Evolutionary conservation across 2,888 invertebrate genomes (phyloP), one percentile per base, ranked within the genome.

Genomic region (Polylopha cassiicola): DNA sequence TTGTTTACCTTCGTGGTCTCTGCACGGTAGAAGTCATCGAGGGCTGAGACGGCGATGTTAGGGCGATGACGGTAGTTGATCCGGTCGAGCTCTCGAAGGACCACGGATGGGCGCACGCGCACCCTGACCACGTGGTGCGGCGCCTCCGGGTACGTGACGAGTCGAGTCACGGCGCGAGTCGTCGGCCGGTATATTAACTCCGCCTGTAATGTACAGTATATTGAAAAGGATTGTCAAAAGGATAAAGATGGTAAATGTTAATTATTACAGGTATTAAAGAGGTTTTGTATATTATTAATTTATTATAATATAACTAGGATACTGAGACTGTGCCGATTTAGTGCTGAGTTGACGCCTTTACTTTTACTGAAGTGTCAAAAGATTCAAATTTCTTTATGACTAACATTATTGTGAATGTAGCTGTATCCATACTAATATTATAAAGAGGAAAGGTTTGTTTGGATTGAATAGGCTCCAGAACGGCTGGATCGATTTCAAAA

Each of bases 21-120:
- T 54, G 94, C 92, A 82, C 92, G 91, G 79, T 92, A 91, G 84
- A 90, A 95, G 68, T 92, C 90, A 58, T 92, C 92, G 52, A 91
- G 87, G 57, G 92, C 89, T 45, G 90, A 89, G 58, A 89, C 86
- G 46, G 89, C 88, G 33, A 81, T 62, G 37, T 76, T 73, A 17
- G 91, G 89, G 48, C 92, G 88, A 48, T 87, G 77, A 69, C 89
- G 88, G 73, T 90, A 87, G 55, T 88, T 86, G 71, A 92, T 92
- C 68, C 91, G 87, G 71, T 91, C 90, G 60, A 89, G 87, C 68
- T 91, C 91, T 47, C 88, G 88, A 59, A 90, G 86, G 60, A 92
- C 81, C 46, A 91, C 87, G 28, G 91, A 89, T 31, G 91, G 90
- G 26, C 90, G 87, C 55, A 89, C 87, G 51, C 90, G 88, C 46